phyloP scores from a whole-genome alignment of 2,797 vertebrate genomes.

The Chaenodraco wilsoni region DNA sequence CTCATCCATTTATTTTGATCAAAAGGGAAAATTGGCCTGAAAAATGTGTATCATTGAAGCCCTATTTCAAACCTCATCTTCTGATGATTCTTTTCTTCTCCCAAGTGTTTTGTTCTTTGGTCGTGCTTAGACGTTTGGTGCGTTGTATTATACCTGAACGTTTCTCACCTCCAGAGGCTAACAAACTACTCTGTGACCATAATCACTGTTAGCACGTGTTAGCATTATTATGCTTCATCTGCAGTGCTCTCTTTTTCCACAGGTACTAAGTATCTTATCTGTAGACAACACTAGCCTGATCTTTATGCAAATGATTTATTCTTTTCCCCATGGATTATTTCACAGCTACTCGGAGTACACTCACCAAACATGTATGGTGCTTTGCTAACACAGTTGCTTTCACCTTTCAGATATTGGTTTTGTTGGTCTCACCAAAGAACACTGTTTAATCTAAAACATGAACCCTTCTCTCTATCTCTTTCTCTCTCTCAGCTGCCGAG shows the following conservation, averaged over 20 bases:
- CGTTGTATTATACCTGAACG: slow-evolving; percentile 9
- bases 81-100: slow-evolving; percentile 5
- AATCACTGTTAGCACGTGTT: not conserved
- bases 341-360: not conserved
- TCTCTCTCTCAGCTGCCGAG: slow-evolving; percentile 72
- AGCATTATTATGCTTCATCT: not conserved
- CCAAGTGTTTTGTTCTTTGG: slow-evolving; percentile 2
- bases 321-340: not conserved
- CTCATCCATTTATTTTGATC: not conserved
- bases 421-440: not conserved
- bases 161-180: slow-evolving; percentile 16
- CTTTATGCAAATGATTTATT: not conserved
- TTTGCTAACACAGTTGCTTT: not conserved
- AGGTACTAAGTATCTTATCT: slow-evolving; percentile 1
- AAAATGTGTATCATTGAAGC: slow-evolving; percentile 15
- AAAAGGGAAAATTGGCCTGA: not conserved
- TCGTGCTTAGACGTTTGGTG: slow-evolving; percentile 2
- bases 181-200: slow-evolving; percentile 20
- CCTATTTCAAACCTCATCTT: slow-evolving; percentile 19
- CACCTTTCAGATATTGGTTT: not conserved
- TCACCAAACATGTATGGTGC: not conserved
- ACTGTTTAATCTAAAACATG: not conserved
- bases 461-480: not conserved
- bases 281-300: not conserved
- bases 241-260: slow-evolving; percentile 1